Conservation (phyloP, 64 coral and sea anemone species). For the Catalaphyllia jardinei region DNA sequence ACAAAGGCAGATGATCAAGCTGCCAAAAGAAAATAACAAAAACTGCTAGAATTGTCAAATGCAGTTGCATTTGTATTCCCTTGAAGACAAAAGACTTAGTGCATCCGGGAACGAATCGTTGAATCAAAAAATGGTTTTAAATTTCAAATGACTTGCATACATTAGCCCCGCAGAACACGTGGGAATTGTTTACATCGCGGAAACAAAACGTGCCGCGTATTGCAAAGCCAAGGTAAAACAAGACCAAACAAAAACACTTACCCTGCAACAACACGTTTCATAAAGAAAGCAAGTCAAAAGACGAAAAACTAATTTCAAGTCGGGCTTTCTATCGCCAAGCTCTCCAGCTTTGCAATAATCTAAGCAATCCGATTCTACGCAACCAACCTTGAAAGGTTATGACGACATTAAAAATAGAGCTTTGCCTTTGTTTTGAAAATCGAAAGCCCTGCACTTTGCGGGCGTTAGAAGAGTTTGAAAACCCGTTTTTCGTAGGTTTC, state of each 20-base stretch:
- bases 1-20: no score
- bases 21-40: no score
- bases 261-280: neutral
- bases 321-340: neutral
- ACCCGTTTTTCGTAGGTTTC: no score
- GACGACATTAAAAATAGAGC: slow-evolving; percentile 6
- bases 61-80: neutral
- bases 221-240: neutral
- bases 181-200: slow-evolving; percentile 28
- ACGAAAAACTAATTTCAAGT: neutral
- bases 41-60: no score
- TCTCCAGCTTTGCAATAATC: neutral
- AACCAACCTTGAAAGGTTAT: neutral
- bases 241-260: slow-evolving; percentile 16
- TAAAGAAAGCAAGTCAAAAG: neutral
- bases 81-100: neutral
- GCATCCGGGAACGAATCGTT: neutral
- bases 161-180: slow-evolving; percentile 13
- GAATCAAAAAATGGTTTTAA: neutral
- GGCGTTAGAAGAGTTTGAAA: no score
- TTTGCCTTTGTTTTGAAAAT: no score
- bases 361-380: neutral
- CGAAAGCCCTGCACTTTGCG: no score
- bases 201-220: neutral
- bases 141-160: neutral